These are phyloP conservation scores for Epinephelus malabaricus DNA, from an alignment of 2,797 vertebrate genomes.

Conservation along the genomic window DNA sequence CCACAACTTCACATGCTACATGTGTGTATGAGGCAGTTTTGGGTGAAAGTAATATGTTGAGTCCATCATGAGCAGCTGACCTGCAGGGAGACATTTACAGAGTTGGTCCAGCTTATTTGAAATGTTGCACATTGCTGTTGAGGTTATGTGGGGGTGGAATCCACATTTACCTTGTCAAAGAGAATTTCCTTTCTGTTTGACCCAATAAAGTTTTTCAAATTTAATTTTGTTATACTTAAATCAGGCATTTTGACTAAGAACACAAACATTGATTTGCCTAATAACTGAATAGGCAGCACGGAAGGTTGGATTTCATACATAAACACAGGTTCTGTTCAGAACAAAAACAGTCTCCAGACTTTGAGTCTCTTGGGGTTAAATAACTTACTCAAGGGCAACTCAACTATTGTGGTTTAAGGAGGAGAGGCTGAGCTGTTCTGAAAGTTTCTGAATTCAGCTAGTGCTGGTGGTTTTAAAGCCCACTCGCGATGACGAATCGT, in stretches of 20 bases:
- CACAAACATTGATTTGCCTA: constrained; percentile 2
- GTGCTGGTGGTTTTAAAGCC: constrained; percentile 39
- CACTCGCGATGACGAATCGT: constrained; percentile 35
- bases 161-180: not conserved
- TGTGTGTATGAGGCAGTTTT: not conserved
- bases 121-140: not conserved
- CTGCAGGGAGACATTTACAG: not conserved
- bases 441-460: constrained; percentile 42
- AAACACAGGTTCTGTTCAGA: constrained; percentile 10
- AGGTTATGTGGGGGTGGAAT: not conserved
- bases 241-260: constrained; percentile 3
- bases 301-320: constrained; percentile 4
- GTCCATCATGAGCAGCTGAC: not conserved
- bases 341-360: not conserved
- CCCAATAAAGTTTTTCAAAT: not conserved
- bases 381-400: constrained; percentile 34
- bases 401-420: constrained; percentile 42
- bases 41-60: not conserved
- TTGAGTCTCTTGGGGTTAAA: constrained; percentile 21
- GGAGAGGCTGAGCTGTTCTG: constrained; percentile 10
- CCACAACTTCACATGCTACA: not conserved
- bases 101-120: constrained; percentile 4
- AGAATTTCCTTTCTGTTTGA: constrained; percentile 3
- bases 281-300: not conserved
- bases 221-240: not conserved